Evolutionary conservation across 1,140 invertebrate genomes (phyloP).

Genomic region (Sycobia sp.): DNA sequence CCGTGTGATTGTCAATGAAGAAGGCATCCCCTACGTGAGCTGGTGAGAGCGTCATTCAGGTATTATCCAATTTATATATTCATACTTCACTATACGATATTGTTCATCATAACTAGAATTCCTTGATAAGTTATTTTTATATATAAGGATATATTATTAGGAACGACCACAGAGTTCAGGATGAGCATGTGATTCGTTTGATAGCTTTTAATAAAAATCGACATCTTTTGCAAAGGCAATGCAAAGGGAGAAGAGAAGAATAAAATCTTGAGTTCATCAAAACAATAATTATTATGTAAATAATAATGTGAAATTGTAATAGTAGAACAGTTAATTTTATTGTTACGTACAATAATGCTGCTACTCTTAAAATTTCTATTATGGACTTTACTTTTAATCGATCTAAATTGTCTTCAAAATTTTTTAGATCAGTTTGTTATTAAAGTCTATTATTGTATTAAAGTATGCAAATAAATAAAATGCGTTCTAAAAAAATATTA

Average conservation of each 20-base stretch:
- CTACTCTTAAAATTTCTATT: constrained; percentile 34
- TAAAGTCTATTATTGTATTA: constrained; percentile 15
- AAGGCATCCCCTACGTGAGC: constrained; percentile 60
- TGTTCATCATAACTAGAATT: constrained; percentile 54
- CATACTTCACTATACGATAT: constrained; percentile 60
- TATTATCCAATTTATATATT: constrained; percentile 65
- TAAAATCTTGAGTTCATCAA: constrained; percentile 23
- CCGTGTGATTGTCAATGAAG: constrained; percentile 62
- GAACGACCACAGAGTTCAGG: constrained; percentile 34
- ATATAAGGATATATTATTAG: constrained; percentile 34
- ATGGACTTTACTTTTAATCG: constrained; percentile 33
- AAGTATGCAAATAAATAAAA: constrained; percentile 25
- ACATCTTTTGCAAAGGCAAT: constrained; percentile 17
- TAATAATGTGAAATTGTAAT: constrained; percentile 12
- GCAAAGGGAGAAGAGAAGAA: constrained; percentile 28
- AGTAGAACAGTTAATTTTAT: constrained; percentile 16
- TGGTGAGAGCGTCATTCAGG: constrained; percentile 61
- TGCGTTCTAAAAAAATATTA: constrained; percentile 24
- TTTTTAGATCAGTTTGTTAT: constrained; percentile 15
- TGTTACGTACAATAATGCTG: constrained; percentile 8
- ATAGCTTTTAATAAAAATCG: constrained; percentile 25
- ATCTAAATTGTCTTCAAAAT: constrained; percentile 6
- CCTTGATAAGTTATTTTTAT: constrained; percentile 51
- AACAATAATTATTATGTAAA: constrained; percentile 13
- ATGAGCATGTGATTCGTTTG: constrained; percentile 32